Percentiles rank a stretch among this genome's conserved stretches.
Evolutionary conservation across 1,140 invertebrate genomes (phyloP).

Genomic region (Drosophila carrolli): DNA sequence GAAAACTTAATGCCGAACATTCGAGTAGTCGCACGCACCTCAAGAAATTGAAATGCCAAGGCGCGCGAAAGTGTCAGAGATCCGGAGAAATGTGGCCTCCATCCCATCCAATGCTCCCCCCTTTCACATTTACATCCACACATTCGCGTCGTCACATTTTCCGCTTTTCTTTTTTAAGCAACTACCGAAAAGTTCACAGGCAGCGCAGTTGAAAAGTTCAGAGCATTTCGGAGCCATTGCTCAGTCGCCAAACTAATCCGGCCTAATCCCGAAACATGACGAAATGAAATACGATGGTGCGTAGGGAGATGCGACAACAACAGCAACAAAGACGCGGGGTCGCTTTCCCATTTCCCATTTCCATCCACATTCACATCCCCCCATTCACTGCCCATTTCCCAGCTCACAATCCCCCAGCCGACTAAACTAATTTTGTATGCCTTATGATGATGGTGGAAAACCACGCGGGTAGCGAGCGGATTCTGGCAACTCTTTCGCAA

Average conservation of each 20-base stretch:
- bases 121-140: slow-evolving; percentile 34
- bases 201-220: slow-evolving; percentile 63
- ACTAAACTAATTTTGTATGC: slow-evolving; percentile 79
- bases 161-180: slow-evolving; percentile 45
- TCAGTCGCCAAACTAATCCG: slow-evolving; percentile 81
- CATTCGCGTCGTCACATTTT: slow-evolving; percentile 77
- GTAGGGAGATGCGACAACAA: slow-evolving; percentile 61
- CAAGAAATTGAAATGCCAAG: slow-evolving; percentile 77
- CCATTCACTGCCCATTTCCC: slow-evolving; percentile 15
- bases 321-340: slow-evolving; percentile 24
- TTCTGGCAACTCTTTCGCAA: slow-evolving; percentile 75
- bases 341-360: slow-evolving; percentile 15
- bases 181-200: slow-evolving; percentile 68
- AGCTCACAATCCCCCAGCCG: slow-evolving; percentile 25
- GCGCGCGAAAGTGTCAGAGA: slow-evolving; percentile 64
- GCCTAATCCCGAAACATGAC: slow-evolving; percentile 84
- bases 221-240: slow-evolving; percentile 73
- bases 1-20: slow-evolving; percentile 73
- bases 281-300: slow-evolving; percentile 84
- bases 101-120: neutral
- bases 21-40: slow-evolving; percentile 80
- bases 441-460: slow-evolving; percentile 60
- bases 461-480: slow-evolving; percentile 37
- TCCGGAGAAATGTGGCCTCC: slow-evolving; percentile 24
- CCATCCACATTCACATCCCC: slow-evolving; percentile 9